Evolutionary conservation across 2,113 vertebrate genomes (phyloP).

Genomic region (Chrysemys picta): DNA sequence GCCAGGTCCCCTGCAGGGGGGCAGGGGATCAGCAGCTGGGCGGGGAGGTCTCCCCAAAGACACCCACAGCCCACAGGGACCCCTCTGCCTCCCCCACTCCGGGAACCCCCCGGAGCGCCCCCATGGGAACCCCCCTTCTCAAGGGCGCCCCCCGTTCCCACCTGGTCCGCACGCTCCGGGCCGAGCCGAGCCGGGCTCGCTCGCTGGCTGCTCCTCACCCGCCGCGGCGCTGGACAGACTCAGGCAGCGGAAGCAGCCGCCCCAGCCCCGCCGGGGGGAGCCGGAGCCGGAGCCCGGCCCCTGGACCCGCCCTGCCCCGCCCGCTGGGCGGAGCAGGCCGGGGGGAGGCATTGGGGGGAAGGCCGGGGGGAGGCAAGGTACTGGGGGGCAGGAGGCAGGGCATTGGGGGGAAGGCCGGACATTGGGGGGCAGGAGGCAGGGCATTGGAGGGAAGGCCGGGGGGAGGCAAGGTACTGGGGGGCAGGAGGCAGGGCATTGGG

Average conservation of each 20-base stretch:
- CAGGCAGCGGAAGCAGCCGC: neutral
- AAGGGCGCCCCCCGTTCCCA: neutral
- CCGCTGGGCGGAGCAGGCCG: neutral
- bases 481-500: too few relatives aligned
- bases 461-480: too few relatives aligned
- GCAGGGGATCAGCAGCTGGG: neutral
- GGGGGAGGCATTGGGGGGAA: too few relatives aligned
- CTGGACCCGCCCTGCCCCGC: neutral
- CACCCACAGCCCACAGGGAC: neutral
- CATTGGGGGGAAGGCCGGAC: neutral
- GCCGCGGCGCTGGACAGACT: neutral
- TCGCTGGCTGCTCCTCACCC: neutral
- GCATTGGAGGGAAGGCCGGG: fast-evolving
- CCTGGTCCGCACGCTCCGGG: neutral
- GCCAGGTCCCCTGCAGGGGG: neutral
- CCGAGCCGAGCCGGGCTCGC: neutral
- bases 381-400: too few relatives aligned
- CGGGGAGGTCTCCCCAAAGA: too few relatives aligned
- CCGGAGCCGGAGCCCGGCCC: neutral
- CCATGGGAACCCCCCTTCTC: neutral
- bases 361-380: neutral
- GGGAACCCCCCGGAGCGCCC: too few relatives aligned
- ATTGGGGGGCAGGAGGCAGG: too few relatives aligned
- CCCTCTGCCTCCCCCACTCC: neutral
- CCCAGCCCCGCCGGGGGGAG: neutral